Evolutionary conservation across 2,113 vertebrate genomes (phyloP).

Genomic region (Podarcis muralis): DNA sequence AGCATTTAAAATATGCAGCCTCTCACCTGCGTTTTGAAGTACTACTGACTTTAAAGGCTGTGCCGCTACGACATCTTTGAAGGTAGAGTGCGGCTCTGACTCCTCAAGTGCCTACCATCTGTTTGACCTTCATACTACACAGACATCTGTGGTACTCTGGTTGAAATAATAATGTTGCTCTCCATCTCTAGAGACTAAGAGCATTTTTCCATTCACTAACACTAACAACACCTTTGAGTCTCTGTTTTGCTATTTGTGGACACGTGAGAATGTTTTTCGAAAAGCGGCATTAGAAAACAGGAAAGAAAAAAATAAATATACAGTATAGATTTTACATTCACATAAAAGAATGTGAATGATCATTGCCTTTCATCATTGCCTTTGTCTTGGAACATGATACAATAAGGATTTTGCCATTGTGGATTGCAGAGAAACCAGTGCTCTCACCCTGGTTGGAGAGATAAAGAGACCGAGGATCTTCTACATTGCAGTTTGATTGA

Average conservation of each 20-base stretch:
- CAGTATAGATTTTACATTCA: not conserved
- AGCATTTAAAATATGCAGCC: not conserved
- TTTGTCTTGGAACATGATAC: too few species aligned
- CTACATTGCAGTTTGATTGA: not conserved
- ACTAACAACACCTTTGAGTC: conserved; percentile 7
- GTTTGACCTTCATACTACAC: not conserved
- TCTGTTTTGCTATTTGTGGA: not conserved
- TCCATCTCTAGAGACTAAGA: not conserved
- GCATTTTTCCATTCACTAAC: not conserved
- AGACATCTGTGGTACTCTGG: not conserved
- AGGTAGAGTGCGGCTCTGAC: not conserved
- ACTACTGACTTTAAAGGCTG: not conserved
- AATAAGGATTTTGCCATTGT: too few species aligned
- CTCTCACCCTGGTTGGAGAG: not conserved
- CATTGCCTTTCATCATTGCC: too few species aligned
- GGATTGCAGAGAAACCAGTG: not conserved
- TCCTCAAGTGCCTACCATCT: not conserved
- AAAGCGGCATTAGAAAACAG: not conserved
- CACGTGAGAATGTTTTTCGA: not conserved
- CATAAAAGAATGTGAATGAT: not conserved
- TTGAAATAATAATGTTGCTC: not conserved
- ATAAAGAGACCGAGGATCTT: not conserved
- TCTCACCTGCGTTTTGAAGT: not conserved
- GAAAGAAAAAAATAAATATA: not conserved
- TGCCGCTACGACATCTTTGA: not conserved